A percentile compares a stretch with the other conserved stretches of the same genome.
Evolutionary conservation across 2,797 vertebrate species (phyloP).

Genomic region (Pangasius krempfi): DNA sequence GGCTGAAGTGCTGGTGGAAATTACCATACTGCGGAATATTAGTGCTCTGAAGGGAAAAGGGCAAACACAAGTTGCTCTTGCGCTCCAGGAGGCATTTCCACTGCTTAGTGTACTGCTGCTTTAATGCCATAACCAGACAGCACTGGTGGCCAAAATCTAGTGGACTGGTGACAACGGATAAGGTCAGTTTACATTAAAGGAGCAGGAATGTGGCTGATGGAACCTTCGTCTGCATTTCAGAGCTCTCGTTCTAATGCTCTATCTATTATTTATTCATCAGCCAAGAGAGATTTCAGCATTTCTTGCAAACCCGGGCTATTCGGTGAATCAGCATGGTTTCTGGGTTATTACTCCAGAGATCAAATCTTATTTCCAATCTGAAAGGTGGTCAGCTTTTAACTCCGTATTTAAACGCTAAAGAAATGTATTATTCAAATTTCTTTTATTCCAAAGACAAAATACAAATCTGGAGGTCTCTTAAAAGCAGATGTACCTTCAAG

Average conservation of each 20-base stretch:
- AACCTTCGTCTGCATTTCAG: neutral
- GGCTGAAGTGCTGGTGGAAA: constrained; percentile 46
- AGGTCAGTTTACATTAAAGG: constrained; percentile 12
- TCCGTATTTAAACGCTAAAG: constrained; percentile 1
- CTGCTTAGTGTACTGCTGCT: neutral
- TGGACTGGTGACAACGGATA: neutral
- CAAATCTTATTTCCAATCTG: constrained; percentile 37
- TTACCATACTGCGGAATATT: constrained; percentile 35
- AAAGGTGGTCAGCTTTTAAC: constrained; percentile 24
- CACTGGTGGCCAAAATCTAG: constrained; percentile 3
- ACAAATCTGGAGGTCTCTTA: neutral
- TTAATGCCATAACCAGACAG: constrained; percentile 6
- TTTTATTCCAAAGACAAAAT: neutral
- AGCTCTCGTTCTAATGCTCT: neutral
- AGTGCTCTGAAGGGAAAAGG: constrained; percentile 33
- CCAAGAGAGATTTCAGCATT: constrained; percentile 6
- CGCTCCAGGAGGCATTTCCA: constrained; percentile 18
- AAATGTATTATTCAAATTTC: neutral
- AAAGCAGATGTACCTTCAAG: neutral
- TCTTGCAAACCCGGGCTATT: constrained; percentile 32
- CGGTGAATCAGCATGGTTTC: constrained; percentile 33
- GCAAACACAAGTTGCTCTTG: constrained; percentile 28
- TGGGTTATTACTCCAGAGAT: constrained; percentile 31
- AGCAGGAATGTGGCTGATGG: neutral
- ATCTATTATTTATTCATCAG: constrained; percentile 20